Base-by-base conservation (phyloP, 2,797 vertebrate genomes). In the Myotis daubentonii region DNA sequence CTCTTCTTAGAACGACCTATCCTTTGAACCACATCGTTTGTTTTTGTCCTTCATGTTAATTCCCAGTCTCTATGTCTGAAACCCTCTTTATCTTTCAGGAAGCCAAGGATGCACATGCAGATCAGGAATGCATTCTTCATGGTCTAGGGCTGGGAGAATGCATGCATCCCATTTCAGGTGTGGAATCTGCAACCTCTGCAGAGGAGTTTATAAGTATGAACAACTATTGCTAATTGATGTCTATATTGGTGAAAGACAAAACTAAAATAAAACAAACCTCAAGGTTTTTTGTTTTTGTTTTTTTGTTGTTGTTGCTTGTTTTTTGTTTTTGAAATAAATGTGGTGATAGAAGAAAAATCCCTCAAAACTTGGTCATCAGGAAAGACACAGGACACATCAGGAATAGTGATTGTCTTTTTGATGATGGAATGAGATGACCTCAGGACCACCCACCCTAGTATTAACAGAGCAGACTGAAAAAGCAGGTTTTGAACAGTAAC, bases 1-100 rank as follows among this genome's bases (percentile, higher is more conserved):
- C 97, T 97, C 95, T 97, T 96, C 97, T 97, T 94, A 94, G 94
- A 97, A 96, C 82, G 97, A 96, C 91, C 97, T 97, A 93, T 97
- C 89, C 86, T 97, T 96, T 96, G 96, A 98, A 97, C 76, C 96
- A 96, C 97, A 91, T 95, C 96, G 87, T 98, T 95, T 96, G 97
- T 98, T 98, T 98, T 95, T 38, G 80, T 95, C 97, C 96, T 96
- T 97, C 96, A 72, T 93, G 96, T 95, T 94, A 97, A 96, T 97
- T 97, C 97, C 96, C 96, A 95, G 97, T 97, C 92, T 98, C 13
- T 97, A 95, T 87, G 89, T 96, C 92, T 95, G 80, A 95, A 90
- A 96, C 95, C 79, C 74, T 87, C 94, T 89, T 93, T 92, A 94
- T 95, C 91, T 95, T 36, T 16, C 74, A 95, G 95, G 86, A 96